Percentiles rank a stretch among this genome's conserved stretches.
These are phyloP conservation scores for Bagarius yarrelli DNA, from an alignment of 2,113 vertebrate species.

Conservation along the genomic window DNA sequence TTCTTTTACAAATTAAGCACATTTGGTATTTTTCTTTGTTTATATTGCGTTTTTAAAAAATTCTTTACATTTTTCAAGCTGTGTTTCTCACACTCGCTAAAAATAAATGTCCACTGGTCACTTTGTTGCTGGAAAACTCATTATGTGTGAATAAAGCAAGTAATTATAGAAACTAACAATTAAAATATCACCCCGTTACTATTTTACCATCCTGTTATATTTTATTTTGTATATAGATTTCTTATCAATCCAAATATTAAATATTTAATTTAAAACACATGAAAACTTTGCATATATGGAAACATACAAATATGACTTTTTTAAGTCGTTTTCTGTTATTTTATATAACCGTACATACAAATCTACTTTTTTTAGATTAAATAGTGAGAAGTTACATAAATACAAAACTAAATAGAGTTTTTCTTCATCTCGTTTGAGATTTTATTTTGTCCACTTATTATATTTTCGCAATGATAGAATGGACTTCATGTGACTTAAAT, in stretches of 20 bases:
- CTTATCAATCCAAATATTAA: too few relatives aligned
- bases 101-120: too few relatives aligned
- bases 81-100: too few relatives aligned
- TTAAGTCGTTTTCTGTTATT: neutral
- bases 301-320: neutral
- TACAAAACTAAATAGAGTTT: neutral
- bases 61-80: too few relatives aligned
- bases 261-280: too few relatives aligned
- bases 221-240: neutral
- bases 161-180: too few relatives aligned
- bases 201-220: neutral
- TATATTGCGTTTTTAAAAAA: neutral
- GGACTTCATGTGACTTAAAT: neutral
- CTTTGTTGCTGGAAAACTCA: too few relatives aligned
- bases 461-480: neutral
- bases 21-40: neutral
- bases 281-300: neutral
- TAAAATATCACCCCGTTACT: too few relatives aligned
- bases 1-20: neutral
- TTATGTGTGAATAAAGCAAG: too few relatives aligned
- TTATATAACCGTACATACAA: neutral
- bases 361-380: neutral
- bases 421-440: neutral
- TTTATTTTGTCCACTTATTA: neutral
- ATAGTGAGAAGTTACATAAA: neutral